phyloP scores from a whole-genome alignment of 2,888 invertebrate genomes.

The Tipula lateralis region DNA sequence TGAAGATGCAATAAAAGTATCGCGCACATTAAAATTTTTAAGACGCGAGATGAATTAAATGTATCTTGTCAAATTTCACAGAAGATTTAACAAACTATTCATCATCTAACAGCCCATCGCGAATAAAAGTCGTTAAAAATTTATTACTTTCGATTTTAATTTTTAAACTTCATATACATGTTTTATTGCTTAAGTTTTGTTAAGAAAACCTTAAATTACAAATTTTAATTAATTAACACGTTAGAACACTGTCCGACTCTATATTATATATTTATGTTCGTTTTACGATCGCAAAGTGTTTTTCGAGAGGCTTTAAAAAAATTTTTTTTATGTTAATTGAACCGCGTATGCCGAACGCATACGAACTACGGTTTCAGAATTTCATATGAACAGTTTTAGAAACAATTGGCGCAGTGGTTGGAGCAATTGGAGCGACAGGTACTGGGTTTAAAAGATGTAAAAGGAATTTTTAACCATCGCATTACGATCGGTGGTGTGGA shows the following conservation, averaged over 20 bases:
- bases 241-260: neutral
- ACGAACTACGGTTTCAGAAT: neutral
- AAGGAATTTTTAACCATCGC: neutral
- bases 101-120: neutral
- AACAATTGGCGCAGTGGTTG: too few relatives aligned
- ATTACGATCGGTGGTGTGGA: neutral
- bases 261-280: neutral
- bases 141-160: neutral
- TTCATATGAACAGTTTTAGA: too few relatives aligned
- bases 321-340: conserved; percentile 13
- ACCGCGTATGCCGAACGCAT: neutral
- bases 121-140: neutral
- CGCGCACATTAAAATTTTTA: neutral
- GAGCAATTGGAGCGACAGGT: too few relatives aligned
- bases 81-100: neutral
- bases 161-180: neutral
- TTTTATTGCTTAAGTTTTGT: conserved; percentile 2
- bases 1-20: neutral
- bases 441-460: too few relatives aligned
- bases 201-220: neutral
- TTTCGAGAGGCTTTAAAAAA: neutral
- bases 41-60: neutral
- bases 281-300: neutral
- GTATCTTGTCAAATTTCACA: conserved; percentile 9
- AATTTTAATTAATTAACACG: conserved; percentile 13